Conservation (phyloP, 2,113 vertebrate species). For the Telmatochromis sp. region DNA sequence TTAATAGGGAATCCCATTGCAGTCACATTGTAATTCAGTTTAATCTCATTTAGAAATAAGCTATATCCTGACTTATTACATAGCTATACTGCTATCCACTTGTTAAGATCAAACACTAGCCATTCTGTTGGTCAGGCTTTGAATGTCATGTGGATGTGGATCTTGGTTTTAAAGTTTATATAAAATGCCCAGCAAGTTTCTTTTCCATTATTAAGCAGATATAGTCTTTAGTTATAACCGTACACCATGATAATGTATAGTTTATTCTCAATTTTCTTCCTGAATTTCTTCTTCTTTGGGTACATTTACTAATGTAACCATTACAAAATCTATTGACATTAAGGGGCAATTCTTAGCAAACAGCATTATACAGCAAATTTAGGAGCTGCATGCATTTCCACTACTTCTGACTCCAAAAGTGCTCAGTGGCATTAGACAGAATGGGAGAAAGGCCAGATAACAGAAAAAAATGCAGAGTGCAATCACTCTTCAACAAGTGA, state of each 20-base stretch:
- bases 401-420: not conserved
- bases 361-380: not conserved
- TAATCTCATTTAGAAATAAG: not conserved
- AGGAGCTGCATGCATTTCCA: not conserved
- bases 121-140: not conserved
- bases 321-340: not conserved
- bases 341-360: not conserved
- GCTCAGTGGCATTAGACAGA: not conserved
- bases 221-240: not conserved
- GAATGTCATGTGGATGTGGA: not conserved
- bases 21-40: not conserved
- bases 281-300: not conserved
- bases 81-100: not conserved
- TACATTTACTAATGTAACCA: not conserved
- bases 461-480: not conserved
- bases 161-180: not conserved
- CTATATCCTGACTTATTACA: not conserved
- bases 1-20: not conserved
- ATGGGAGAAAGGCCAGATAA: not conserved
- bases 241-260: not conserved
- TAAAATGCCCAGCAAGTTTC: not conserved
- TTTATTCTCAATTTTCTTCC: not conserved
- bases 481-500: constrained; percentile 6
- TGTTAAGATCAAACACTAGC: not conserved
- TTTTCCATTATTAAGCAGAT: not conserved